Evolutionary conservation across 2,888 invertebrate genomes (phyloP), one percentile per base, ranked within the genome.

Genomic region (Mellilla xanthometata): DNA sequence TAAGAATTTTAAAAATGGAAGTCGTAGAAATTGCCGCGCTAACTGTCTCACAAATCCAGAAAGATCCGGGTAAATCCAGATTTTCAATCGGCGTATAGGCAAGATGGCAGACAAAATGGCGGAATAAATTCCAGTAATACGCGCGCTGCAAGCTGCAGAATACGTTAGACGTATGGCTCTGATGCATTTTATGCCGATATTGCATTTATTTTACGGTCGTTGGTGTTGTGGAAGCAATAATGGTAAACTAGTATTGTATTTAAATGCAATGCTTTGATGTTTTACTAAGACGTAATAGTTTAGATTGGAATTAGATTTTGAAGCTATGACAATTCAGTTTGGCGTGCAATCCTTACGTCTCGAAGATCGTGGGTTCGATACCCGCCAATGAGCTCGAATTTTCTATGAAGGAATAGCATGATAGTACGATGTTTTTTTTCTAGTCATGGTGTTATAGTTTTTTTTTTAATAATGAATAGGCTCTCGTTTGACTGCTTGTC

Each of bases 21-120:
- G 6, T 24, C 1, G 2, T 11, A n/a, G 10, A n/a, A 33, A 19
- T 35, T 35, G 22, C 12, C 26, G 19, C 19, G 12, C 15, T 15
- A 36, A 35, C 24, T 15, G 28, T 15, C 32, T 10, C 36, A 32
- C 32, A 44, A 38, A 38, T 44, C 38, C 34, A 29, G 39, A 30
- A 12, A 30, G 33, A 38, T 45, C 45, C 39, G 23, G 32, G n/a
- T 12, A 28, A 36, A 36, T 36, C 39, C 31, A 27, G 28, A 44
- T 38, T 24, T 24, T 28, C 44, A n/a, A 30, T 39, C 26, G 39
- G 4, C 30, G 13, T 38, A 33, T 28, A 33, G 32, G 23, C 24
- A 39, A n/a, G 35, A 40, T 39, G 35, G 40, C 31, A 35, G 34
- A 31, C 39, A 35, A 46, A 46, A 46, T 19, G 27, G 10, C 19